phyloP scores from a whole-genome alignment of 2,113 vertebrate genomes.

The Saiga tatarica region DNA sequence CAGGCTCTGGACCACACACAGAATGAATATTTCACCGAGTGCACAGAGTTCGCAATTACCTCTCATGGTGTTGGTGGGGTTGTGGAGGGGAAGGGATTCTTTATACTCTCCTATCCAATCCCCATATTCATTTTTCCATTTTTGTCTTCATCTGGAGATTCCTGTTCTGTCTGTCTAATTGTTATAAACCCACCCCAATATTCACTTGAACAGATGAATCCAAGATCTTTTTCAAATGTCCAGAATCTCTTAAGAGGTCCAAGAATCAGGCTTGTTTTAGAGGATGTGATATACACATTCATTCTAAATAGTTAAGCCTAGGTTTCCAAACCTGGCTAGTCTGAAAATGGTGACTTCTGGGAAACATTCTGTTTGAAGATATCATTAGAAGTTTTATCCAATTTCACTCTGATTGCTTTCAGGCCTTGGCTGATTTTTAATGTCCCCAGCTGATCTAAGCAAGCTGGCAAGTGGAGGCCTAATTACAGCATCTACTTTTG shows the following conservation, averaged over 20 bases:
- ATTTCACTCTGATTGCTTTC: not conserved
- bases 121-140: not conserved
- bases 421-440: not conserved
- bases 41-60: not conserved
- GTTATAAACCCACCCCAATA: not conserved
- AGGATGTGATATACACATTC: not conserved
- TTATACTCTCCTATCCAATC: not conserved
- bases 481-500: not conserved
- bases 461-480: not conserved
- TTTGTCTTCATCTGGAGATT: not conserved
- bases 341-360: not conserved
- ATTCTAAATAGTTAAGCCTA: not conserved
- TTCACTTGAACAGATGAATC: not conserved
- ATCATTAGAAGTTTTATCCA: not conserved
- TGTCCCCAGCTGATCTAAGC: not conserved
- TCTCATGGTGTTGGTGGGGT: not conserved
- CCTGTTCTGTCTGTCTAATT: not conserved
- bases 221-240: not conserved
- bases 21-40: not conserved
- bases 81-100: not conserved
- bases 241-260: not conserved
- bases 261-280: not conserved
- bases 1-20: not conserved
- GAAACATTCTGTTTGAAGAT: not conserved
- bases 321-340: not conserved